Conservation (phyloP, 2,113 vertebrate genomes). For the Cyphomyrus plagiostoma region DNA sequence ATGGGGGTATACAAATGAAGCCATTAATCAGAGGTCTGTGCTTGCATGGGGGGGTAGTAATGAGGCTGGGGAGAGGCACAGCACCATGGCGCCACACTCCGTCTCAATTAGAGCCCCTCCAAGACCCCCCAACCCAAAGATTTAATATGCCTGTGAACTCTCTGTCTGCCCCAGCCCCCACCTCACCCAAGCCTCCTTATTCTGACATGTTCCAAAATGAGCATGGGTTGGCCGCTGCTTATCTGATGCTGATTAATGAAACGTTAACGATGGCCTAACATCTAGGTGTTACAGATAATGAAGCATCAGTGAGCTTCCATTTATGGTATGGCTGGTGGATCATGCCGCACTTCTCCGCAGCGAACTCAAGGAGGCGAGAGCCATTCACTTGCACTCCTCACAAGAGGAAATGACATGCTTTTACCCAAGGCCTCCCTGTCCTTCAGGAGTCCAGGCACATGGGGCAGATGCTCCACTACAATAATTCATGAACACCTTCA, state of each 20-base stretch:
- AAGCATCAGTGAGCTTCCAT: constrained; percentile 43
- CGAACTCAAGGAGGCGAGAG: neutral
- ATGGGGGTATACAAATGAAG: neutral
- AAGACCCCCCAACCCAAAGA: neutral
- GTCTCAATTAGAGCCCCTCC: constrained; percentile 6
- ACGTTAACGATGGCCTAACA: constrained; percentile 38
- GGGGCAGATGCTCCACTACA: constrained; percentile 42
- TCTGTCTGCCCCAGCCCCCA: neutral
- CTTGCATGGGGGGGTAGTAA: neutral
- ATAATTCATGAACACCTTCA: constrained; percentile 51
- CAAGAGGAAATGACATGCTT: constrained; percentile 6
- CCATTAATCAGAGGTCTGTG: neutral
- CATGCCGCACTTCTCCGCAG: neutral
- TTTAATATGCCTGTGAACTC: constrained; percentile 9
- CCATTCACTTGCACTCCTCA: neutral
- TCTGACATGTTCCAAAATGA: constrained; percentile 27
- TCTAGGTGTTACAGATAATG: constrained; percentile 40
- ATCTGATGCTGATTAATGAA: constrained; percentile 38
- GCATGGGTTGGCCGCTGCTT: constrained; percentile 26
- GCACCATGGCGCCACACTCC: neutral
- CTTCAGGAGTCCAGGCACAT: constrained; percentile 40
- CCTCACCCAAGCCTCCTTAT: neutral
- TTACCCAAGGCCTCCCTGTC: constrained; percentile 24
- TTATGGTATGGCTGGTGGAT: constrained; percentile 23
- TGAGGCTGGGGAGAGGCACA: neutral